Conservation (phyloP, 2,888 invertebrate species). For the Caenorhabditis sulstoni region DNA sequence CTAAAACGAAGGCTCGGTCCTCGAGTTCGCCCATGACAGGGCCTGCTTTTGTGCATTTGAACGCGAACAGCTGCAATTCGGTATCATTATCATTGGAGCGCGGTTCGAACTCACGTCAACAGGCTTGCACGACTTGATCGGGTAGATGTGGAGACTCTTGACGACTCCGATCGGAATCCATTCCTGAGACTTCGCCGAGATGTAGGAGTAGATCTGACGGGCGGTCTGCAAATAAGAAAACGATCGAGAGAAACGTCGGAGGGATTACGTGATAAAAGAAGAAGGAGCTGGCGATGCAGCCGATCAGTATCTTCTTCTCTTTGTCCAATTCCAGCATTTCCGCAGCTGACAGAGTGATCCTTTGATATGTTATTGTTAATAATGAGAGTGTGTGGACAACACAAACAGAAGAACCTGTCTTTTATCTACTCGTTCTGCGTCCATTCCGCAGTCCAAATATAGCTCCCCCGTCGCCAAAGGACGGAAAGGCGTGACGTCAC, state of each 20-base stretch:
- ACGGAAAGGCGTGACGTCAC: slow-evolving; percentile 34
- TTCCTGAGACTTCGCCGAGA: slow-evolving; percentile 28
- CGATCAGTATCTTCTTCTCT: slow-evolving; percentile 57
- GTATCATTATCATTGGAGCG: too few relatives aligned
- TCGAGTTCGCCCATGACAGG: slow-evolving; percentile 49
- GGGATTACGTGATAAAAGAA: slow-evolving; percentile 54
- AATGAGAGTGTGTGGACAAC: not conserved
- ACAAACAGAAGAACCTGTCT: not conserved
- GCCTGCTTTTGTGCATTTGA: slow-evolving; percentile 60
- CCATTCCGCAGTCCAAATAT: not conserved
- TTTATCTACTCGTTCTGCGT: slow-evolving; percentile 18
- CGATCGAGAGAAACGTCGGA: not conserved
- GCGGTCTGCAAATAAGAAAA: slow-evolving; percentile 21
- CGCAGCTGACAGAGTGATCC: not conserved
- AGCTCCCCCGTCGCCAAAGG: not conserved
- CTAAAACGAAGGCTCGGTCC: slow-evolving; percentile 62
- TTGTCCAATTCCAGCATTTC: slow-evolving; percentile 39
- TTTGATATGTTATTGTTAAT: too few relatives aligned
- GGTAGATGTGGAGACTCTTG: slow-evolving; percentile 64
- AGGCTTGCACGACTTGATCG: slow-evolving; percentile 61
- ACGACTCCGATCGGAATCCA: slow-evolving; percentile 67
- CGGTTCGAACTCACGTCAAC: slow-evolving; percentile 31
- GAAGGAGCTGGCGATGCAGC: slow-evolving; percentile 31
- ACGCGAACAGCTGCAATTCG: slow-evolving; percentile 61
- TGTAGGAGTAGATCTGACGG: slow-evolving; percentile 36